Percentiles rank a stretch among this genome's conserved stretches.
These are phyloP conservation scores for Sussaba pulchella DNA, from an alignment of 2,888 invertebrate genomes.

Conservation along the genomic window DNA sequence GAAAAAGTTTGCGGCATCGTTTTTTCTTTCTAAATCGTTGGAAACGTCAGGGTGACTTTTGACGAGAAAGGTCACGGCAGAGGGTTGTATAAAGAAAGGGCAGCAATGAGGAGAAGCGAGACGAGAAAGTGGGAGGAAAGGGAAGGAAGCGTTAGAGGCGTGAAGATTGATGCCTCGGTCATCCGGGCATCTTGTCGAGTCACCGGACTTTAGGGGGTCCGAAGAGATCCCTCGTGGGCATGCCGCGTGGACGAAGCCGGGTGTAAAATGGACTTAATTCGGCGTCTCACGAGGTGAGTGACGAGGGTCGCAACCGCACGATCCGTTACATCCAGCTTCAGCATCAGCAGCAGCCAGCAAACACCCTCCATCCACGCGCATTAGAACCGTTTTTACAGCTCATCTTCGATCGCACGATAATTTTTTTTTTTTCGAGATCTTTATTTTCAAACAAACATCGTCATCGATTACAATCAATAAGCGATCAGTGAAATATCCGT, in stretches of 20 bases:
- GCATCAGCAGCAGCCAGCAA: conserved; percentile 21
- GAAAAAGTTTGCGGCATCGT: not conserved
- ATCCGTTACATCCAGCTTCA: conserved; percentile 35
- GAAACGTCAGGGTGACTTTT: conserved; percentile 7
- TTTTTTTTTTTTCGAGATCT: conserved; percentile 23
- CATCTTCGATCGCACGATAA: conserved; percentile 38
- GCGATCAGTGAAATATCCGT: not conserved
- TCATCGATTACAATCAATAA: not conserved
- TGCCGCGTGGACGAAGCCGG: conserved; percentile 73
- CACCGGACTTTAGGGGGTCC: conserved; percentile 79
- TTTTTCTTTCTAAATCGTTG: conserved; percentile 20
- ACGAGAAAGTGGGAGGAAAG: conserved; percentile 5
- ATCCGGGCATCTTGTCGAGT: conserved; percentile 79
- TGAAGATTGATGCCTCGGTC: conserved; percentile 80
- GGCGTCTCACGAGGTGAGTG: conserved; percentile 72
- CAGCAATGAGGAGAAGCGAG: not conserved
- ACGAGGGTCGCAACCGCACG: conserved; percentile 71
- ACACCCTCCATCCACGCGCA: conserved; percentile 9
- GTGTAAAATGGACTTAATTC: conserved; percentile 81
- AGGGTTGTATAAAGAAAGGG: conserved; percentile 10
- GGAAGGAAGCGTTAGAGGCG: conserved; percentile 70
- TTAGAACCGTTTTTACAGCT: conserved; percentile 43
- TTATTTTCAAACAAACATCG: conserved; percentile 27
- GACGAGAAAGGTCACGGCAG: conserved; percentile 15
- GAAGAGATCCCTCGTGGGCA: conserved; percentile 57